Evolutionary conservation across 2,888 invertebrate species (phyloP).

Genomic region (Drosophila imparisetae): DNA sequence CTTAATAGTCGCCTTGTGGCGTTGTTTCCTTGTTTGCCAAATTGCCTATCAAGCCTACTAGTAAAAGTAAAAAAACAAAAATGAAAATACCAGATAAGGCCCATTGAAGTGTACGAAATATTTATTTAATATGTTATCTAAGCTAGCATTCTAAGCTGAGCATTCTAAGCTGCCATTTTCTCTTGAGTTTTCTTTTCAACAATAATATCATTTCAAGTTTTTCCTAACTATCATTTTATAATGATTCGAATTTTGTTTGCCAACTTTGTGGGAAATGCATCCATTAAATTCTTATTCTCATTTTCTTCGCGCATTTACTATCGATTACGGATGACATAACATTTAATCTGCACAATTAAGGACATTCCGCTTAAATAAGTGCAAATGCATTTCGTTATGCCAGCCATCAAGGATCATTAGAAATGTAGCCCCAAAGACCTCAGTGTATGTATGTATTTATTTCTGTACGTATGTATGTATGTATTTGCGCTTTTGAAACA

Average conservation of each 20-base stretch:
- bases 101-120: not conserved
- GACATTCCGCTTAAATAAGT: not conserved
- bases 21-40: conserved; percentile 17
- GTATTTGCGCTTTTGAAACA: conserved; percentile 6
- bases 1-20: conserved; percentile 45
- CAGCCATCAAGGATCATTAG: conserved; percentile 31
- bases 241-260: not conserved
- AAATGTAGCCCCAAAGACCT: conserved; percentile 15
- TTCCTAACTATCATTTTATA: not conserved
- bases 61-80: conserved; percentile 1
- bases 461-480: not conserved
- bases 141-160: not conserved
- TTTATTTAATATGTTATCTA: not conserved
- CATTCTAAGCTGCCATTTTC: not conserved
- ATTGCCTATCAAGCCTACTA: conserved; percentile 25
- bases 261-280: not conserved
- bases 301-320: not conserved
- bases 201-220: not conserved
- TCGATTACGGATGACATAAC: not conserved
- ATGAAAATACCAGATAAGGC: not conserved
- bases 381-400: not conserved
- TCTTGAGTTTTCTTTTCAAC: not conserved
- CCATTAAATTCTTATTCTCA: not conserved
- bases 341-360: not conserved
- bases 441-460: not conserved